Percentiles rank a stretch among this genome's conserved stretches.
Evolutionary conservation across 2,888 invertebrate genomes (phyloP).

Genomic region (Nycteola revayana): DNA sequence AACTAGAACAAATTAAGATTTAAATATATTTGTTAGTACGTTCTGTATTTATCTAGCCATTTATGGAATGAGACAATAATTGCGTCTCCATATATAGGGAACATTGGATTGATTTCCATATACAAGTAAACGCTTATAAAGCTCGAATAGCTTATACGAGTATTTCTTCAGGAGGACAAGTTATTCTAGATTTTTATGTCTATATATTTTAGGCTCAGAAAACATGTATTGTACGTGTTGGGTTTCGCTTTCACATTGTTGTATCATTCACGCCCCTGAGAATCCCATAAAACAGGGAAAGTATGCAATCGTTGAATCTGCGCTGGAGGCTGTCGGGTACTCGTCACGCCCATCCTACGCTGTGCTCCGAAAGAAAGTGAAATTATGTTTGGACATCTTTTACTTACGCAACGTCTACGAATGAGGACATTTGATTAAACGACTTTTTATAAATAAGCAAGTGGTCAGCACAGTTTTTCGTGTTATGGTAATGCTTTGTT

Average conservation of each 20-base stretch:
- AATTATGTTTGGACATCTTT: conserved; percentile 51
- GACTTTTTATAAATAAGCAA: conserved; percentile 5
- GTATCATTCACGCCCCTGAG: conserved; percentile 57
- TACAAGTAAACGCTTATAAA: conserved; percentile 8
- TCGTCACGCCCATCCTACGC: conserved; percentile 70
- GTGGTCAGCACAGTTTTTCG: background rate
- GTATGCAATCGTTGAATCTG: conserved; percentile 61
- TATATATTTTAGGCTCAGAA: background rate
- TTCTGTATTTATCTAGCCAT: conserved; percentile 14
- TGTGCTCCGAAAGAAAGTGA: conserved; percentile 68
- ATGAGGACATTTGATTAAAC: conserved; percentile 16
- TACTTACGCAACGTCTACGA: conserved; percentile 20
- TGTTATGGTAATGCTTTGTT: background rate
- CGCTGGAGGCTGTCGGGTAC: conserved; percentile 57
- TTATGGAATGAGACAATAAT: conserved; percentile 14
- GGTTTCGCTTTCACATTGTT: conserved; percentile 52
- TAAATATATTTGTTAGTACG: conserved; percentile 9
- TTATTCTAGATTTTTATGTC: too few relatives aligned
- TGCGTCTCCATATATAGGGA: conserved; percentile 11
- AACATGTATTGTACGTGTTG: background rate
- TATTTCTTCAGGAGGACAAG: too few relatives aligned
- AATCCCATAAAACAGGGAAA: conserved; percentile 79
- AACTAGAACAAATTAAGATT: background rate
- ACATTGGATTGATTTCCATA: conserved; percentile 11
- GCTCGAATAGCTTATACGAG: conserved; percentile 3